Percentiles rank a stretch among this genome's conserved stretches.
phyloP scores from a whole-genome alignment of 2,797 vertebrate species.

The Ibycter americanus region DNA sequence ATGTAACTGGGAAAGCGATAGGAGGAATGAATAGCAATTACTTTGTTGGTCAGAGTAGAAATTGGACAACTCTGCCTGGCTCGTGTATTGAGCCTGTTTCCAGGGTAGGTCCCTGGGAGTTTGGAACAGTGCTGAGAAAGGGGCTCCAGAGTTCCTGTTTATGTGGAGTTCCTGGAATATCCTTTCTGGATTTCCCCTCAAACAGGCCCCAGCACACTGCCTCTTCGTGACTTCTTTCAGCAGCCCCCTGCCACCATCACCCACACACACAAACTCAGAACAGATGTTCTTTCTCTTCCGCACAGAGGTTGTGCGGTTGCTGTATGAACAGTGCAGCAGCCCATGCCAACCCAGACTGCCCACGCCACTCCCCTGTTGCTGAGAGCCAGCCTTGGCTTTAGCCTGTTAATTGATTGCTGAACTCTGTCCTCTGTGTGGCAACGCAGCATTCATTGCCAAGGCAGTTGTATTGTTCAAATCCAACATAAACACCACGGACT shows the following conservation, averaged over 20 bases:
- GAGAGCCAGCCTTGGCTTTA: slow-evolving; percentile 7
- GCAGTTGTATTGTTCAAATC: slow-evolving; percentile 2
- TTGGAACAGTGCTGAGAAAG: slow-evolving; percentile 25
- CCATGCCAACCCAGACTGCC: background rate
- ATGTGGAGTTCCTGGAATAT: slow-evolving; percentile 34
- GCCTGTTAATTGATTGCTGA: background rate
- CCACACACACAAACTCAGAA: slow-evolving; percentile 19
- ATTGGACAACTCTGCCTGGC: background rate
- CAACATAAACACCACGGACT: background rate
- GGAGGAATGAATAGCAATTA: background rate
- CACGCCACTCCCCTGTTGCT: background rate
- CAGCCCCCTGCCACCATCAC: background rate
- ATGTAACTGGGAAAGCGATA: background rate
- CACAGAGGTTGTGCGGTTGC: background rate
- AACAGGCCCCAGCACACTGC: slow-evolving; percentile 28
- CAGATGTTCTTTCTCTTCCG: background rate
- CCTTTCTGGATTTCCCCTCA: slow-evolving; percentile 39
- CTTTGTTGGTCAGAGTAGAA: background rate
- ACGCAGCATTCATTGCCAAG: background rate
- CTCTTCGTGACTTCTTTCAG: background rate
- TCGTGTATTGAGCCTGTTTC: background rate
- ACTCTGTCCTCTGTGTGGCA: slow-evolving; percentile 2
- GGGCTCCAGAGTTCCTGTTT: slow-evolving; percentile 50
- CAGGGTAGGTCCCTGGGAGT: slow-evolving; percentile 17
- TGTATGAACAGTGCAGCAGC: background rate